phyloP scores from a whole-genome alignment of 2,113 vertebrate species.

The Chaenogobius annularis region DNA sequence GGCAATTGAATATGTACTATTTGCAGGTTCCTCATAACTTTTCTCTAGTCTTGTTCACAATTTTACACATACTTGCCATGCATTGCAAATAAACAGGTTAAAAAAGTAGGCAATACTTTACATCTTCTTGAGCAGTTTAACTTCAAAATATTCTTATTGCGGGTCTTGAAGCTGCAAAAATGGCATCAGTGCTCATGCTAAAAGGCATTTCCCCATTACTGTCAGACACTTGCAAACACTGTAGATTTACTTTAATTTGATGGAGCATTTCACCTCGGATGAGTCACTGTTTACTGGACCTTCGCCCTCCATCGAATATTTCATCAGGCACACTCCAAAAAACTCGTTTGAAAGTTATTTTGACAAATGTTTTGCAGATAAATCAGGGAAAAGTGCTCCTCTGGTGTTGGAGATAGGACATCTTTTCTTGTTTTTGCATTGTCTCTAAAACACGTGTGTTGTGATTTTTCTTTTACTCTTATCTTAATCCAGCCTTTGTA shows the following conservation, averaged over 20 bases:
- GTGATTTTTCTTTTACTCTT: slow-evolving; percentile 7
- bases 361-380: not conserved
- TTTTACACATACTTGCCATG: too few relatives aligned
- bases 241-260: not conserved
- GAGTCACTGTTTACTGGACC: slow-evolving; percentile 9
- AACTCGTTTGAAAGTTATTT: slow-evolving; percentile 1
- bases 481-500: slow-evolving; percentile 12
- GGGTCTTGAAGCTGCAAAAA: not conserved
- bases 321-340: not conserved
- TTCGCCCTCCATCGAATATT: not conserved
- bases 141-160: not conserved
- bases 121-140: too few relatives aligned
- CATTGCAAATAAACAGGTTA: too few relatives aligned
- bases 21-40: too few relatives aligned
- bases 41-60: too few relatives aligned
- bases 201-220: slow-evolving; percentile 18
- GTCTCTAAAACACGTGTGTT: not conserved
- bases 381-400: slow-evolving; percentile 2
- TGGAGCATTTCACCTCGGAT: not conserved
- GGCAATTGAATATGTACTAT: too few relatives aligned
- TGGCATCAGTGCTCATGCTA: not conserved
- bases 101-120: too few relatives aligned
- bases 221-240: not conserved
- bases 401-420: not conserved
- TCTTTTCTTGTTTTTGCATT: not conserved